Base-by-base conservation (phyloP, 2,888 invertebrate genomes). In the Clivina fossor region DNA sequence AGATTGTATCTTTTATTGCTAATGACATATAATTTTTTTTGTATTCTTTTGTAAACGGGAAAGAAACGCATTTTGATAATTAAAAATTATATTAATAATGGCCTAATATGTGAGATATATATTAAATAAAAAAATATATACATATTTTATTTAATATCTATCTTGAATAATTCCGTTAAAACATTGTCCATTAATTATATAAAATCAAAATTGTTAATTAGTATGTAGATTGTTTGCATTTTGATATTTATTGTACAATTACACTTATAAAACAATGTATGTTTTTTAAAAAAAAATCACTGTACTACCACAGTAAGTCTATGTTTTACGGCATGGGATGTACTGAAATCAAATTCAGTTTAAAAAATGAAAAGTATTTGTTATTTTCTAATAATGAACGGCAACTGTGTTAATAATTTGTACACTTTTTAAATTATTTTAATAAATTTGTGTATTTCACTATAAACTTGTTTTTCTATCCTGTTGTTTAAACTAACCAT, bases 391-490 rank as follows among this genome's bases (percentile, higher is more conserved):
- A 15, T 33, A 9, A 26, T 8, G 26, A 26, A 26, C 7, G n/a
- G n/a, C n/a, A 24, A 50, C 22, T 33, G 35, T 33, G 35, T 53
- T 53, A 20, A 53, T 53, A n/a, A 50, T 53, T 53, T 53, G 53
- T 53, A 53, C 53, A 53, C 53, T 53, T 48, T n/a, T 41, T 3
- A 49, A 49, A 26, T 49, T 51, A 53, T 53, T 53, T 53, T 44
- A 53, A 53, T 53, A 53, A 53, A 53, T 44, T n/a, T 37, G 35
- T 44, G 53, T 53, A 53, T 53, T 53, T 53, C 53, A 53, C 53
- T 51, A 40, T 19, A 20, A 40, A 19, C 13, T 4, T 37, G 15
- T 15, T 37, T 40, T 40, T 40, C 26, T 7, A 26, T n/a, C n/a
- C n/a, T n/a, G n/a, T n/a, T n/a, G n/a, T n/a, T n/a, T n/a, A n/a